Base-by-base conservation (phyloP, 92 coral and sea anemone genomes). In the Siderastrea siderea region DNA sequence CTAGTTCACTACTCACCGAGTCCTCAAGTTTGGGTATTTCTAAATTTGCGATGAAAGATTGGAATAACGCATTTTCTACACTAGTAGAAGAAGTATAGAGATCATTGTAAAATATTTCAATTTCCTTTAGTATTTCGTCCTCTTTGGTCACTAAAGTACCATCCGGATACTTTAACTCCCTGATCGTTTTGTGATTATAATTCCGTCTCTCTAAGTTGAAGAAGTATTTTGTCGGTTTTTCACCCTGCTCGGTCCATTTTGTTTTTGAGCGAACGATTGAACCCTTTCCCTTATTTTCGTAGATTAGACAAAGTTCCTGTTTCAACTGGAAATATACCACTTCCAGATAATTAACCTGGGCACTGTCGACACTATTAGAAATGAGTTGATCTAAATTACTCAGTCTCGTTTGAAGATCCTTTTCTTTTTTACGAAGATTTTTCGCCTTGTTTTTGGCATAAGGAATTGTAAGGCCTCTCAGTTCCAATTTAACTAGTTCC, bases 231-330 rank as follows among this genome's bases (percentile, higher is more conserved):
- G 77, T 47, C n/a, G 55, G 77, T 7, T 47, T 71, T 6, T 47
- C 52, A 45, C 54, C 77, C 14, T 13, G 52, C 77, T 71, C 57
- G 5, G 16, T 71, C 52, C 55, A 45, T 71, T 48, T 47, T 71
- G 55, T 7, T 26, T 26, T 26, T 26, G 38, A 26, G 38, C 38
- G 38, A 26, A 26, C 38, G 38, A 26, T 26, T 26, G 38, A 26
- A 26, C 38, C 38, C 38, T 26, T 26, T 26, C 38, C 38, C 38
- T 26, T 38, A 50, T 68, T 26, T 68, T 68, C 77, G 58, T 71
- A 71, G 55, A 71, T 71, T 16, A 71, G 77, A 71, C 77, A 43
- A 49, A 71, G 77, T 10, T 71, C 77, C 7, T 71, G 48, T 19
- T 45, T 71, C 52, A 74, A 15, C 59, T 47, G 80, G 50, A 6